Conservation (phyloP, 2,888 invertebrate genomes). For the Dugesia japonica region DNA sequence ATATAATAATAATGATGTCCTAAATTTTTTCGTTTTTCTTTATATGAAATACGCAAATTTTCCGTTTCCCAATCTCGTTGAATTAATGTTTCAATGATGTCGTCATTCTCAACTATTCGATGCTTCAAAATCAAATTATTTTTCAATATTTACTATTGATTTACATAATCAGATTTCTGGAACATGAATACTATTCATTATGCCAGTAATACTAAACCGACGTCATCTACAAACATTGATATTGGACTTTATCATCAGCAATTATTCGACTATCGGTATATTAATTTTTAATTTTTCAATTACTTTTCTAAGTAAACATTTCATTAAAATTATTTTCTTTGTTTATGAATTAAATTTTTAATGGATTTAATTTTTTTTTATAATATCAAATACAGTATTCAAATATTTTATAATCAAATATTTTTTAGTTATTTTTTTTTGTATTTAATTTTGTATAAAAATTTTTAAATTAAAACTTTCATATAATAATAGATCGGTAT, state of each 20-base stretch:
- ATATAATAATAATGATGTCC: neutral
- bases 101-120: neutral
- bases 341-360: no score
- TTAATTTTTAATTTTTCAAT: no score
- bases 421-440: no score
- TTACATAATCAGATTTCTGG: neutral
- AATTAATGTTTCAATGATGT: neutral
- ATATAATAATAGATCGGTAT: no score
- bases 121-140: neutral
- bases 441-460: no score
- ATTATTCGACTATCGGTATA: neutral
- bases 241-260: conserved; percentile 3
- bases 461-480: no score
- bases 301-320: no score
- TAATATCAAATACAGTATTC: no score
- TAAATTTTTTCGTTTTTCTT: neutral
- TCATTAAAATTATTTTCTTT: no score
- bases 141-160: neutral
- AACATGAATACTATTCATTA: conserved; percentile 6
- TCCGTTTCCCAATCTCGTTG: conserved; percentile 15
- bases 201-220: conserved; percentile 14
- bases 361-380: no score
- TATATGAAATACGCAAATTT: neutral
- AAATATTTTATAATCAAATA: no score
- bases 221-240: conserved; percentile 6